A percentile compares a stretch with the other conserved stretches of the same genome.
These are phyloP conservation scores for Rapana venosa DNA, from an alignment of 2,888 invertebrate genomes.

Conservation along the genomic window DNA sequence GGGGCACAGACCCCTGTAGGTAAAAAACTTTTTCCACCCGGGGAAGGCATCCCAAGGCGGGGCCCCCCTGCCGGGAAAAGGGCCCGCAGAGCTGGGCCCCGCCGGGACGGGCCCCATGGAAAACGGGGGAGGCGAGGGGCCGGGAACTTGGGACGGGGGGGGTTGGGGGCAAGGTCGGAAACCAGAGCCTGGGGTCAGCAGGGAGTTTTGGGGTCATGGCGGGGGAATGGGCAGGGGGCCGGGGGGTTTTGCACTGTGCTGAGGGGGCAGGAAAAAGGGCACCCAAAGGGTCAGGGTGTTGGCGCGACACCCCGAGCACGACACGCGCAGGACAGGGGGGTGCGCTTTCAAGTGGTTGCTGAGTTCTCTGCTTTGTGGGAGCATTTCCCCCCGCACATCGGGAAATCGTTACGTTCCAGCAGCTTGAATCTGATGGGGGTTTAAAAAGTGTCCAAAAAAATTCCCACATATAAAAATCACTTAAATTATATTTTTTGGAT, in stretches of 20 bases:
- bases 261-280: conserved; percentile 44
- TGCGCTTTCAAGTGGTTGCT: conserved; percentile 39
- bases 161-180: conserved; percentile 25
- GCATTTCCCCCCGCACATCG: conserved; percentile 38
- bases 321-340: conserved; percentile 27
- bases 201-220: background rate
- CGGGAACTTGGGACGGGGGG: conserved; percentile 28
- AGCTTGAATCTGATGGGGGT: conserved; percentile 12
- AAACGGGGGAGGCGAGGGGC: conserved; percentile 39
- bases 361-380: conserved; percentile 5
- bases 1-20: conserved; percentile 22
- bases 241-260: conserved; percentile 37
- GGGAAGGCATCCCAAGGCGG: background rate
- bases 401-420: conserved; percentile 38
- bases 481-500: background rate
- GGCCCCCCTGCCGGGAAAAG: background rate
- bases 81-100: background rate
- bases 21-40: conserved; percentile 31
- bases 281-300: conserved; percentile 40
- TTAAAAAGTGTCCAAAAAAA: background rate
- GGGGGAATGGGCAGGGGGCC: background rate
- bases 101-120: conserved; percentile 31
- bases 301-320: conserved; percentile 41
- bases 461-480: background rate
- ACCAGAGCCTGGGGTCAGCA: conserved; percentile 32